A percentile compares a stretch with the other conserved stretches of the same genome.
phyloP scores from a whole-genome alignment of 2,888 invertebrate species.

The Odontocerum albicorne region DNA sequence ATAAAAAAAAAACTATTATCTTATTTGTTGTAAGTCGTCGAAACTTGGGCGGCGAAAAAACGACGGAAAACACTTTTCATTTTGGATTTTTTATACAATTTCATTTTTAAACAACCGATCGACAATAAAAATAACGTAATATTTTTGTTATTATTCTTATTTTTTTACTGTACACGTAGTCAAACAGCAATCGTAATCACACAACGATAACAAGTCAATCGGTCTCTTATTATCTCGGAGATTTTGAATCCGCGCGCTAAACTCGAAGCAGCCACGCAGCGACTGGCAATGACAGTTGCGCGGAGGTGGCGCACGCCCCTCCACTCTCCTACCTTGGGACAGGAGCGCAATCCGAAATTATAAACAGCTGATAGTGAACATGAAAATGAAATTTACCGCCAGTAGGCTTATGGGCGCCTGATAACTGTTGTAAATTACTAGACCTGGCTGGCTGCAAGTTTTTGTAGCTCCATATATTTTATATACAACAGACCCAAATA shows the following conservation, averaged over 20 bases:
- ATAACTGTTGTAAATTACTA: not conserved
- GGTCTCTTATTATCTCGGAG: not conserved
- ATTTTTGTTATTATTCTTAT: not conserved
- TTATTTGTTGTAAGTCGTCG: not conserved
- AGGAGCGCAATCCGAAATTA: slow-evolving; percentile 8
- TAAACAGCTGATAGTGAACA: slow-evolving; percentile 21
- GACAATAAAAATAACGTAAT: no score
- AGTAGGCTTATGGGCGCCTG: slow-evolving; percentile 1
- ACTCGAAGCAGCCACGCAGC: slow-evolving; percentile 13
- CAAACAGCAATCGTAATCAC: slow-evolving; percentile 10
- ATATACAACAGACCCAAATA: no score
- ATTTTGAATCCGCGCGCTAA: no score
- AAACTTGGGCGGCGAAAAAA: not conserved
- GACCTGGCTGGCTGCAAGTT: not conserved
- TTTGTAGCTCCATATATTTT: not conserved
- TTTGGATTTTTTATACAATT: slow-evolving; percentile 25
- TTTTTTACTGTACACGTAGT: slow-evolving; percentile 19
- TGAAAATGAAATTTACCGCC: slow-evolving; percentile 14
- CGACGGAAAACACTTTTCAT: slow-evolving; percentile 14
- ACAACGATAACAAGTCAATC: slow-evolving; percentile 17
- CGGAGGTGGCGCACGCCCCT: slow-evolving; percentile 17
- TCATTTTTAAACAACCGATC: slow-evolving; percentile 12
- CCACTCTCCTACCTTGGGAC: slow-evolving; percentile 6
- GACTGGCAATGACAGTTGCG: slow-evolving; percentile 14
- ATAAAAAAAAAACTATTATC: slow-evolving; percentile 8